Base-by-base conservation (phyloP, 1,140 invertebrate species). In the Bombus cullumanus region DNA sequence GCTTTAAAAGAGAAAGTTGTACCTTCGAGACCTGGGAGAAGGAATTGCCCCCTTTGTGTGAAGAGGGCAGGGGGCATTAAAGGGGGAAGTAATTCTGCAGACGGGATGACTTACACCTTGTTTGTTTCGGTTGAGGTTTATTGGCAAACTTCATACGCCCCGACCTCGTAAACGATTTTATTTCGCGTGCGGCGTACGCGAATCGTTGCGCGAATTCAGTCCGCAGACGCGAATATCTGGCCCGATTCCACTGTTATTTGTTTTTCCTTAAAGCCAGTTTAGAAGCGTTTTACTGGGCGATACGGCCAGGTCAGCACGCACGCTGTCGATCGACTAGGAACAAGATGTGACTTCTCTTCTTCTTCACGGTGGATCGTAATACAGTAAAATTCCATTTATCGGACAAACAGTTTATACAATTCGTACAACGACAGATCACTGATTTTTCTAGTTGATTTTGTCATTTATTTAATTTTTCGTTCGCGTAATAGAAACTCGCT, bases 1-100 rank as follows among this genome's bases (percentile, higher is more conserved):
- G 76, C 84, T 83, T 12, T 88, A 83, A 87, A 93, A 90, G 92
- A 90, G 92, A 94, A 95, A 95, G 91, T 94, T 62, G n/a, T 4
- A 28, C 74, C 47, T 68, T n/a, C 31, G 47, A 31, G 31, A 73
- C 43, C 18, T 31, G 0, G 43, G 37, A 57, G 47, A 75, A 82
- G 69, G 28, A 57, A 31, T 59, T 37, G 37, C 47, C 25, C n/a
- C 28, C 15, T 6, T 13, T 8, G 25, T 5, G 25, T 1, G 3
- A 3, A 2, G 57, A 0, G 37, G 8, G 28, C 0, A 4, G 3
- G 22, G 10, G 22, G 18, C 6, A 2, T 68, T 12, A 37, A n/a
- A 59, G 18, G 37, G 43, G 41, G 0, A 12, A 62, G 57, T 28
- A n/a, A 73, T 57, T 62, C 59, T 47, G 5, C 25, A 41, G 31